Base-by-base conservation (phyloP, 2,797 vertebrate genomes). In the Mionectes olivaceus region DNA sequence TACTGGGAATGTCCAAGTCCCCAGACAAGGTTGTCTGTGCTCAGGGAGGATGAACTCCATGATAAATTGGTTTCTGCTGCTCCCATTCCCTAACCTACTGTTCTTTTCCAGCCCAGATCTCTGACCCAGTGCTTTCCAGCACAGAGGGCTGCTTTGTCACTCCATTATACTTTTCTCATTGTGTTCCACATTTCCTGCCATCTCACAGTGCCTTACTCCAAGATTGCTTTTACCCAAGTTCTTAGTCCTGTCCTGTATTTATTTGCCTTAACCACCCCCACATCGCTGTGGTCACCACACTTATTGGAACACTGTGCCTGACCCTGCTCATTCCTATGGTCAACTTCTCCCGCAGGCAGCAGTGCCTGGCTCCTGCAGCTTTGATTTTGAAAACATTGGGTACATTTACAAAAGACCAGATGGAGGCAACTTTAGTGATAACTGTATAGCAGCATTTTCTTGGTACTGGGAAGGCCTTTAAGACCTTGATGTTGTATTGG, bases 271-370 rank as follows among this genome's bases (percentile, higher is more conserved):
- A 22, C 7, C 8, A 22, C 8, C 1, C 0, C 76, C 21, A 14
- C 5, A 4, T 80, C 35, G 28, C 15, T 79, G 15, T 61, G 49
- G 17, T 13, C 17, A 61, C 44, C 5, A 19, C 2, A 1, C 35
- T 56, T 75, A 81, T 37, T 47, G 11, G 18, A 41, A 67, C 0
- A 0, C 17, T 6, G 21, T 63, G 9, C 22, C 49, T 79, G 28
- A 35, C 27, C 4, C 0, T 46, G 32, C 21, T 15, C 21, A 2
- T 4, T 77, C 16, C 27, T 15, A 0, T 24, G n/a, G 28, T 61
- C 64, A 80, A 9, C 60, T 47, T 94, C 13, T 22, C 27, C 16
- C 28, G 19, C 22, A n/a, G 11, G 65, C 21, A 63, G 23, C 18
- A 22, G 16, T 33, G 10, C 15, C 55, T 73, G 32, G 11, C 19